Conservation (phyloP, 2,797 vertebrate genomes). For the Galago senegalensis region DNA sequence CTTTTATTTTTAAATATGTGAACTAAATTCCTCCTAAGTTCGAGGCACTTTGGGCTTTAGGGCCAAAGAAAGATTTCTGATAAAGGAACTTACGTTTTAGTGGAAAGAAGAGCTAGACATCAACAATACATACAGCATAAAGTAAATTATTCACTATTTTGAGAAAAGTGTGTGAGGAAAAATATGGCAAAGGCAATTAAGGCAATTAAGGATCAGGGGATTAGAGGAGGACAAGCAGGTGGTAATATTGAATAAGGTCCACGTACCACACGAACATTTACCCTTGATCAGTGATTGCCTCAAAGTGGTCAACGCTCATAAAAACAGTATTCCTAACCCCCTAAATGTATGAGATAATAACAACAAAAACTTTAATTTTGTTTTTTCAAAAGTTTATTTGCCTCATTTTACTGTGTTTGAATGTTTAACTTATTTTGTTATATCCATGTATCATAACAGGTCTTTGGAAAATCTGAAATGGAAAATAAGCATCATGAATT, state of each 20-base stretch:
- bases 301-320: neutral
- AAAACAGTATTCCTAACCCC: neutral
- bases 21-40: neutral
- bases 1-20: neutral
- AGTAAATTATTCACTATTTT: neutral
- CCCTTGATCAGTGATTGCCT: neutral
- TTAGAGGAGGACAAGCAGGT: neutral
- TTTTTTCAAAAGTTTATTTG: neutral
- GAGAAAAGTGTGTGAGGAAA: neutral
- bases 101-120: neutral
- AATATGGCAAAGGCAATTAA: neutral
- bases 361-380: neutral
- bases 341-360: neutral
- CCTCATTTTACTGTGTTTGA: neutral
- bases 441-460: neutral
- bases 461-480: slow-evolving; percentile 2
- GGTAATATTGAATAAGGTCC: neutral
- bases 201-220: rapidly evolving
- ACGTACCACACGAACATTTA: neutral
- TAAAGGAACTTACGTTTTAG: neutral
- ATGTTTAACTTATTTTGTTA: slow-evolving; percentile 18
- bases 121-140: neutral
- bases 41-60: neutral
- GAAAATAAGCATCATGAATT: neutral
- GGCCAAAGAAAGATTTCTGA: neutral